Evolutionary conservation across 2,797 vertebrate species (phyloP).

Genomic region (Otolemur crassicaudatus): DNA sequence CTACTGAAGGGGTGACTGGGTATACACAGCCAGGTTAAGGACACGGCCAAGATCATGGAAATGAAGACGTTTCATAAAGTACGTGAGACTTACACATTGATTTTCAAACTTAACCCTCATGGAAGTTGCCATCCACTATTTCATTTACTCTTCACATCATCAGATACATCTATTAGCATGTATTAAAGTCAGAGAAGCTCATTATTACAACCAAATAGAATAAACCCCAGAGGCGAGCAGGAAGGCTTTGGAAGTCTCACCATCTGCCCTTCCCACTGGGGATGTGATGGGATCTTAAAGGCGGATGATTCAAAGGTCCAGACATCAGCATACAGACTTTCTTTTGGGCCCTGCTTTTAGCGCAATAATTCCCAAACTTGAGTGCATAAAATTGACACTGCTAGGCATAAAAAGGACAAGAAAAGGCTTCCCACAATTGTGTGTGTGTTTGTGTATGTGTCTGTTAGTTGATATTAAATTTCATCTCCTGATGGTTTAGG

Average conservation of each 20-base stretch:
- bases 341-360: background rate
- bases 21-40: rapidly evolving
- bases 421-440: background rate
- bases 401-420: background rate
- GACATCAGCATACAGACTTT: background rate
- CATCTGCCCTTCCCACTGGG: rapidly evolving
- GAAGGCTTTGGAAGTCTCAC: background rate
- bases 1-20: background rate
- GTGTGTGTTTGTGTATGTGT: background rate
- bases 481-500: background rate
- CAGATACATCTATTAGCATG: background rate
- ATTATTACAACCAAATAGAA: background rate
- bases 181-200: background rate
- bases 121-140: slow-evolving; percentile 24
- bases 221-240: background rate
- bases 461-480: background rate
- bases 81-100: background rate
- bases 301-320: background rate
- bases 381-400: too few relatives aligned
- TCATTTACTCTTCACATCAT: background rate
- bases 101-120: background rate
- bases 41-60: background rate
- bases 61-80: background rate
- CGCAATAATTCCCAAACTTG: background rate
- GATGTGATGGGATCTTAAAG: background rate